phyloP scores from a whole-genome alignment of 2,113 vertebrate genomes.

The Rhinogobius similis region DNA sequence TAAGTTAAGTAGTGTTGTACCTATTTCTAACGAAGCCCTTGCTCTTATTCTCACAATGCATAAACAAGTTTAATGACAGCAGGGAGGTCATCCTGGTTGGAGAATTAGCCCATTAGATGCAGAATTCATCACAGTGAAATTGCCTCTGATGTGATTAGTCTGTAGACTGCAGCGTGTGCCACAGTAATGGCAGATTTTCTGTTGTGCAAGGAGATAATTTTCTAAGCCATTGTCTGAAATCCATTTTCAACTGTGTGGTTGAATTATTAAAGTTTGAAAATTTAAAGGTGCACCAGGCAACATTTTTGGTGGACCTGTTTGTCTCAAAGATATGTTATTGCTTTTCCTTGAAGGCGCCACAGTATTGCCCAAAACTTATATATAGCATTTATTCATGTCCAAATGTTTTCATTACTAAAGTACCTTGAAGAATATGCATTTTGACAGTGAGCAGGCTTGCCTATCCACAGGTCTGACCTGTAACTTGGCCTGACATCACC shows the following conservation, averaged over 20 bases:
- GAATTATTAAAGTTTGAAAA: neutral
- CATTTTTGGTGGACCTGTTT: too few relatives aligned
- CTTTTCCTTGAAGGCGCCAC: too few relatives aligned
- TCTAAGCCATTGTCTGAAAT: constrained; percentile 48
- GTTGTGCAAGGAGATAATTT: constrained; percentile 35
- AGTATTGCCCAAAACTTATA: too few relatives aligned
- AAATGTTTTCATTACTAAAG: too few relatives aligned
- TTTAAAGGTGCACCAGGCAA: constrained; percentile 9
- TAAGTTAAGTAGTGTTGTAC: neutral
- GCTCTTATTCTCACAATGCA: neutral
- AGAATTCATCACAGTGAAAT: constrained; percentile 58
- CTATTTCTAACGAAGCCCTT: neutral
- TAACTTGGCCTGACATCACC: neutral
- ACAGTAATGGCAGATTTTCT: constrained; percentile 60
- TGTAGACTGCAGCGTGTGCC: constrained; percentile 52
- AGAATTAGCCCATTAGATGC: constrained; percentile 18
- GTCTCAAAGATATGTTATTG: too few relatives aligned
- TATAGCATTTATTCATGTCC: too few relatives aligned
- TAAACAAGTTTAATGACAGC: neutral
- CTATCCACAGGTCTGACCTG: neutral
- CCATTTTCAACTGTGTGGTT: constrained; percentile 6
- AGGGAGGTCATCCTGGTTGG: neutral
- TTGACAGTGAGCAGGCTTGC: neutral
- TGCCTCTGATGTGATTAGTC: constrained; percentile 58
- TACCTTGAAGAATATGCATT: neutral